A percentile compares a stretch with the other conserved stretches of the same genome.
phyloP scores from a whole-genome alignment of 2,888 invertebrate species.

The Coleophora flavipennella region DNA sequence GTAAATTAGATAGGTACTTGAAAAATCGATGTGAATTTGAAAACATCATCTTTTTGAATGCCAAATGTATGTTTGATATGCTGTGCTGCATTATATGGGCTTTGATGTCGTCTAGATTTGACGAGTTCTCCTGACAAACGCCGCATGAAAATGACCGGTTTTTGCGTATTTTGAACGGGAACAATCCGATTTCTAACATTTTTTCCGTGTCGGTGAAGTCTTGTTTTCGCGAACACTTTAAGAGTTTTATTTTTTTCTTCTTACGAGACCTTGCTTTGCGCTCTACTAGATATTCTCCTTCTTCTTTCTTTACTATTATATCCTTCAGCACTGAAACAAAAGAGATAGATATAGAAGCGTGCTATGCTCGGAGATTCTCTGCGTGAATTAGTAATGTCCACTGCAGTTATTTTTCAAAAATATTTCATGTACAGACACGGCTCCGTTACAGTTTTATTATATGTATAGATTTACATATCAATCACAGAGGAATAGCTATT shows the following conservation, averaged over 20 bases:
- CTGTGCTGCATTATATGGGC: slow-evolving; percentile 40
- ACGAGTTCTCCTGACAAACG: slow-evolving; percentile 42
- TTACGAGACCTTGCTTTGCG: slow-evolving; percentile 26
- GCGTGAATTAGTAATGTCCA: too few species aligned
- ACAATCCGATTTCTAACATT: slow-evolving; percentile 42
- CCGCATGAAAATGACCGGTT: slow-evolving; percentile 40
- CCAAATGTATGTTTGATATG: slow-evolving; percentile 36
- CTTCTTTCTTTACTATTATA: slow-evolving; percentile 35
- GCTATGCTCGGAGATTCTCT: too few species aligned
- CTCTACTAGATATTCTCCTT: slow-evolving; percentile 17
- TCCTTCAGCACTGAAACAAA: slow-evolving; percentile 33
- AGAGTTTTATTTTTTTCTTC: slow-evolving; percentile 17
- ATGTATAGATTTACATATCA: too few species aligned
- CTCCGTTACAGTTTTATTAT: too few species aligned
- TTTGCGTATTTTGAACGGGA: slow-evolving; percentile 55
- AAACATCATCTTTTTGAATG: slow-evolving; percentile 53
- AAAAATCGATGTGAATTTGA: slow-evolving; percentile 45
- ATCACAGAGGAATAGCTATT: too few species aligned
- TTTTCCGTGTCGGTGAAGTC: slow-evolving; percentile 38
- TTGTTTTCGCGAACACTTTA: slow-evolving; percentile 24
- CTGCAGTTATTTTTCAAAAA: too few species aligned
- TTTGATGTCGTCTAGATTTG: slow-evolving; percentile 40
- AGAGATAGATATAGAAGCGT: neutral
- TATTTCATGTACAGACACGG: too few species aligned
- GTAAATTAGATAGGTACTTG: slow-evolving; percentile 26